A percentile compares a stretch with the other conserved stretches of the same genome.
Conservation (phyloP, 2,113 vertebrate species). For the Agelaius phoeniceus region DNA sequence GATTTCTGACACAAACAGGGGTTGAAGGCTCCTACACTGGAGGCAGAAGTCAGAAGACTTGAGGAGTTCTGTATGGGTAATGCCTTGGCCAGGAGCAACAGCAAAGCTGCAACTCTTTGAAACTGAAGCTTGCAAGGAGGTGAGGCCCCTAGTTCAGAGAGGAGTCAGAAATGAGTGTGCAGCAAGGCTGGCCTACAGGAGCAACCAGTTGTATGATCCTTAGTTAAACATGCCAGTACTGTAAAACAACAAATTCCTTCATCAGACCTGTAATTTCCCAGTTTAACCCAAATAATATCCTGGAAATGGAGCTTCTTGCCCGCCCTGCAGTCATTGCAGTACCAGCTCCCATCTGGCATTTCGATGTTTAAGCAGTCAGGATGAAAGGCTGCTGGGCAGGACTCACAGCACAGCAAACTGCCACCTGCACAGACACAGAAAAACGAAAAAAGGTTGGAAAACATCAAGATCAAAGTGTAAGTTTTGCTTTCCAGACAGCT, state of each 20-base stretch:
- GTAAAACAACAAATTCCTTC: not conserved
- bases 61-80: not conserved
- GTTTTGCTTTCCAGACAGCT: not conserved
- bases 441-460: not conserved
- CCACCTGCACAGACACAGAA: conserved; percentile 79
- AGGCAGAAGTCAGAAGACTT: not conserved
- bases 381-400: conserved; percentile 96
- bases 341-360: conserved; percentile 99
- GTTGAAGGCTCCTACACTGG: not conserved
- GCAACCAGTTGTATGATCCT: not conserved
- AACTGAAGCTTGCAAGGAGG: not conserved
- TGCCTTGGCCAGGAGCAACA: not conserved
- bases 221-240: not conserved
- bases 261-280: conserved; percentile 93
- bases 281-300: conserved; percentile 98
- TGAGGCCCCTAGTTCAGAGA: not conserved
- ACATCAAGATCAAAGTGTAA: not conserved
- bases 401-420: conserved; percentile 94
- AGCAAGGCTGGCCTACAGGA: not conserved
- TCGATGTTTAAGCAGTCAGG: conserved; percentile 96
- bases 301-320: conserved; percentile 94
- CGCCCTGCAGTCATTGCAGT: conserved; percentile 94
- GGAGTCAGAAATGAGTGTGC: not conserved
- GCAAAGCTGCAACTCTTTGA: not conserved
- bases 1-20: not conserved